Percentiles rank a stretch among this genome's conserved stretches.
Conservation (phyloP, 2,797 vertebrate genomes). For the Takifugu ocellatus region DNA sequence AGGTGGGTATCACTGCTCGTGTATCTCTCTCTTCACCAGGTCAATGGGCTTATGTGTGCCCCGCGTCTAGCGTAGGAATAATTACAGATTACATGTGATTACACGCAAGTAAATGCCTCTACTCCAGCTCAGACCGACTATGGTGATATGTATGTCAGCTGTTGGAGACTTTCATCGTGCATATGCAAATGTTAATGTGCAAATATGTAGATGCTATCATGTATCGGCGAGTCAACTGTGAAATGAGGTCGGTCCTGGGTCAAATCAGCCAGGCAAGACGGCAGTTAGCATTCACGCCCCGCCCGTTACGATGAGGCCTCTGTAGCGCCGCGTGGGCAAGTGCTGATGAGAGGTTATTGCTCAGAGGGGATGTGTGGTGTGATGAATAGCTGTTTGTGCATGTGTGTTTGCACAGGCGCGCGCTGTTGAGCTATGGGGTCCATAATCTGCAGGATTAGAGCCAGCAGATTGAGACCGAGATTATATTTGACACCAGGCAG, state of each 20-base stretch:
- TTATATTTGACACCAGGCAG: constrained; percentile 48
- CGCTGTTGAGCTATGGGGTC: constrained; percentile 13
- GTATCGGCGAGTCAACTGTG: constrained; percentile 16
- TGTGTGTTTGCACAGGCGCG: constrained; percentile 2
- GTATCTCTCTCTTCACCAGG: constrained; percentile 27
- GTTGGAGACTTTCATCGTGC: constrained; percentile 38
- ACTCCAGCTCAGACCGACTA: constrained; percentile 41
- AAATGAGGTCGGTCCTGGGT: constrained; percentile 23
- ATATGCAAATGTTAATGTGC: constrained; percentile 29
- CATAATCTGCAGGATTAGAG: constrained; percentile 63
- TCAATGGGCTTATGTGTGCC: constrained; percentile 43
- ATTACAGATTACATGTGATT: constrained; percentile 65
- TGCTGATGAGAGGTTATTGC: constrained; percentile 11
- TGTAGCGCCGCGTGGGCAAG: constrained; percentile 23
- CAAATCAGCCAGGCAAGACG: constrained; percentile 9
- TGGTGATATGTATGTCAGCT: constrained; percentile 33
- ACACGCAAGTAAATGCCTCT: constrained; percentile 25
- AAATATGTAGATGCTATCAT: background rate
- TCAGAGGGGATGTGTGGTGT: constrained; percentile 24
- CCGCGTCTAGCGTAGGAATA: constrained; percentile 41
- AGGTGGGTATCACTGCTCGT: constrained; percentile 6
- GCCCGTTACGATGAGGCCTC: constrained; percentile 1
- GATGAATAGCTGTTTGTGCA: too few relatives aligned
- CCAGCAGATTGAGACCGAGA: constrained; percentile 54
- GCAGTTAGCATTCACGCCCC: background rate